Evolutionary conservation across 2,113 vertebrate genomes (phyloP).

Genomic region (Gambusia affinis): DNA sequence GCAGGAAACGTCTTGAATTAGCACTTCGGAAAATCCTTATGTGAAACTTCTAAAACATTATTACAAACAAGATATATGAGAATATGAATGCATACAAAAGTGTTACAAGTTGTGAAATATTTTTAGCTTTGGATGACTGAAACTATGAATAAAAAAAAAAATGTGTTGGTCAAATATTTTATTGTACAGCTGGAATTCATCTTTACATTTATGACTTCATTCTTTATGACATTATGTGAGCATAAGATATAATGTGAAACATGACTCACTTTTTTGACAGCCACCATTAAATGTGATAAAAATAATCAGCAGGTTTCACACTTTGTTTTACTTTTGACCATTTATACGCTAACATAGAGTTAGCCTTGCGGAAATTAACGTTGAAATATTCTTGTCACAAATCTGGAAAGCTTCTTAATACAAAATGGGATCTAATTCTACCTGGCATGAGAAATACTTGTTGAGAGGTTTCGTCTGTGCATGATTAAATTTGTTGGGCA

Average conservation of each 20-base stretch:
- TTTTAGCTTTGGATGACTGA: background rate
- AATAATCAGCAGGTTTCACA: background rate
- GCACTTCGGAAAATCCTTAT: slow-evolving; percentile 15
- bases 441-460: background rate
- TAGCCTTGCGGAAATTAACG: background rate
- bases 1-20: slow-evolving; percentile 30
- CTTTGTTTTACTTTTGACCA: background rate
- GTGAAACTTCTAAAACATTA: background rate
- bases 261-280: too few relatives aligned
- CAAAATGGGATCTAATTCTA: background rate
- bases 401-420: background rate
- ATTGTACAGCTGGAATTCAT: background rate
- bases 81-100: background rate
- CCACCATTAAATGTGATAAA: background rate
- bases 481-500: background rate
- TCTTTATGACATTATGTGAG: too few relatives aligned
- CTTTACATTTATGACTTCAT: too few relatives aligned
- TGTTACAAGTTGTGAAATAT: background rate
- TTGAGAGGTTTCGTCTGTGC: background rate
- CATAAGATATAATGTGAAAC: too few relatives aligned
- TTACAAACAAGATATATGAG: background rate
- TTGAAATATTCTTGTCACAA: background rate
- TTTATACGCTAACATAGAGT: background rate
- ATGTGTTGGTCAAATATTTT: background rate
- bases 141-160: background rate